phyloP scores from a whole-genome alignment of 1,140 invertebrate species.

The Zaprionus tsacasi region DNA sequence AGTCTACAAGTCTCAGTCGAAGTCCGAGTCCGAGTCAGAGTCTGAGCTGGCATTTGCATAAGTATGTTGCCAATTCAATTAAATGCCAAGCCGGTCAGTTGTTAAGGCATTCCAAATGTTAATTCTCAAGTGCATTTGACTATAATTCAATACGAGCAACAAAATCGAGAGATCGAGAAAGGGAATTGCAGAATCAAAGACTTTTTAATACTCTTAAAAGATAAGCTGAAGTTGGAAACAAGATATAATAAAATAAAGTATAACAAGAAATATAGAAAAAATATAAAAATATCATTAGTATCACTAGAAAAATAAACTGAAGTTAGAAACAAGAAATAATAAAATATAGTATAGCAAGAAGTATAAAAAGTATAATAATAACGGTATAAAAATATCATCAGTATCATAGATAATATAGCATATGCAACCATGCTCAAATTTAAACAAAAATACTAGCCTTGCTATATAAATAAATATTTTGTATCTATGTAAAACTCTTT shows the following conservation, averaged over 20 bases:
- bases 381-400: too few relatives aligned
- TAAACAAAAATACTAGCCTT: too few relatives aligned
- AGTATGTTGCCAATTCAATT: constrained; percentile 78
- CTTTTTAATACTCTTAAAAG: constrained; percentile 10
- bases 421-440: too few relatives aligned
- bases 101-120: constrained; percentile 80
- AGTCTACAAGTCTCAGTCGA: not conserved
- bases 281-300: not conserved
- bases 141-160: constrained; percentile 29
- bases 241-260: too few relatives aligned
- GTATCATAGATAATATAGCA: too few relatives aligned
- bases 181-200: not conserved
- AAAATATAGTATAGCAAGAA: too few relatives aligned
- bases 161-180: not conserved
- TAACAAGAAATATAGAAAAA: too few relatives aligned
- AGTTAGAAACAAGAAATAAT: too few relatives aligned
- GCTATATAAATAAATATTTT: too few relatives aligned
- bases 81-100: constrained; percentile 71
- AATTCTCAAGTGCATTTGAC: constrained; percentile 79
- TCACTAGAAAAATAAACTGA: too few relatives aligned
- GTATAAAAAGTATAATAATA: too few relatives aligned
- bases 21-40: not conserved
- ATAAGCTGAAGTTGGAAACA: not conserved
- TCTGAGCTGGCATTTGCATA: constrained; percentile 65
- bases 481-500: too few relatives aligned